phyloP scores from a whole-genome alignment of 2,113 vertebrate genomes.

The Triplophysa rosa region DNA sequence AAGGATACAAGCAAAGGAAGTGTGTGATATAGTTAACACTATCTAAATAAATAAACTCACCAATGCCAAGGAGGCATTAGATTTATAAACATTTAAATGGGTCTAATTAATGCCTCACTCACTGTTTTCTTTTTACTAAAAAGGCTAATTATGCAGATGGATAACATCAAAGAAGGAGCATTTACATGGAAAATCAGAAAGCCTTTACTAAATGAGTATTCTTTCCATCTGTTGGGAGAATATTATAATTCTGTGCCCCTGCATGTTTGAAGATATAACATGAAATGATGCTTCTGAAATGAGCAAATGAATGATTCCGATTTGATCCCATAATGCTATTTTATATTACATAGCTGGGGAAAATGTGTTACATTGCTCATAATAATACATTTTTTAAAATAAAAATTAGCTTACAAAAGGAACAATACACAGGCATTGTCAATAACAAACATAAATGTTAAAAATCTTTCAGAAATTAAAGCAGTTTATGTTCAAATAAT shows the following conservation, averaged over 20 bases:
- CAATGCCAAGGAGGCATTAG: conserved; percentile 30
- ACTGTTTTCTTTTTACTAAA: conserved; percentile 53
- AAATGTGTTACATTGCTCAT: not conserved
- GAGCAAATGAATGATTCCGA: not conserved
- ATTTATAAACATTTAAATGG: conserved; percentile 49
- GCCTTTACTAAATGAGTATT: conserved; percentile 46
- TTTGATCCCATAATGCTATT: conserved; percentile 6
- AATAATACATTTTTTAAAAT: not conserved
- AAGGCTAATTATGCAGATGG: conserved; percentile 56
- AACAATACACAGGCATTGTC: not conserved
- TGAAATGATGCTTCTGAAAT: not conserved
- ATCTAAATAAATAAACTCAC: conserved; percentile 30
- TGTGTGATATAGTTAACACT: conserved; percentile 49
- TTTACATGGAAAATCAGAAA: conserved; percentile 48
- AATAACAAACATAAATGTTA: not conserved
- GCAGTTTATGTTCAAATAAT: too few relatives aligned
- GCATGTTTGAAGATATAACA: conserved; percentile 38
- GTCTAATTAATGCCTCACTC: conserved; percentile 59
- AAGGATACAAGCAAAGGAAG: conserved; percentile 7
- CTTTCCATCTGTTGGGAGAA: conserved; percentile 48
- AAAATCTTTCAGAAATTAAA: not conserved
- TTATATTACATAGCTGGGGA: not conserved
- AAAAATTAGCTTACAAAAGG: not conserved
- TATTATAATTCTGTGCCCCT: conserved; percentile 28
- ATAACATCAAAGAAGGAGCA: conserved; percentile 42